Conservation (phyloP, 2,797 vertebrate species). For the Calcarius lapponicus region DNA sequence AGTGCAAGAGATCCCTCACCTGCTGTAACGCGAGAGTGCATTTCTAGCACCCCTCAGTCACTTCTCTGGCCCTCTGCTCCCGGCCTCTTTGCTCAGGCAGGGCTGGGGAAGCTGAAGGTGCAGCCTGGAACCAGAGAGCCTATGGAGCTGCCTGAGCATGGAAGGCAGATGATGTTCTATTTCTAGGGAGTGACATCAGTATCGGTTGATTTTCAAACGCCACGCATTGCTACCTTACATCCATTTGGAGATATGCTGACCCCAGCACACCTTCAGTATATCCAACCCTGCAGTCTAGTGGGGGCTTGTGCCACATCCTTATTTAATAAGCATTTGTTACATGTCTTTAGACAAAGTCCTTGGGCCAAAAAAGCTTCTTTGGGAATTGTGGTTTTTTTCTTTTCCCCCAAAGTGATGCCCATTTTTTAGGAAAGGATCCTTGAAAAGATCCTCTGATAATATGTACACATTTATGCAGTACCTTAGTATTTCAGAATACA, state of each 20-base stretch:
- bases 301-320: background rate
- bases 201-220: background rate
- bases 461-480: background rate
- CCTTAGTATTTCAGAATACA: background rate
- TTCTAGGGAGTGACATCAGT: background rate
- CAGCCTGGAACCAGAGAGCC: rapidly evolving
- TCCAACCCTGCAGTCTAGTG: background rate
- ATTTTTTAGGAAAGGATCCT: slow-evolving; percentile 15
- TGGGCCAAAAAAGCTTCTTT: background rate
- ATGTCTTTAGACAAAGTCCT: background rate
- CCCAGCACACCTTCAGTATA: background rate
- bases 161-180: rapidly evolving
- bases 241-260: background rate
- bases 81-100: background rate
- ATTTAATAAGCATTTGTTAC: background rate
- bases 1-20: background rate
- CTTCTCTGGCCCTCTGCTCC: background rate
- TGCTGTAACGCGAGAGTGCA: background rate
- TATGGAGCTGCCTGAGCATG: rapidly evolving
- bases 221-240: background rate
- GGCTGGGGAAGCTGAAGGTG: background rate
- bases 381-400: background rate
- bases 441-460: background rate
- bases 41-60: background rate
- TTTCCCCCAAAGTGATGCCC: background rate